phyloP scores from a whole-genome alignment of 2,113 vertebrate genomes.

The Hyperopisus bebe region DNA sequence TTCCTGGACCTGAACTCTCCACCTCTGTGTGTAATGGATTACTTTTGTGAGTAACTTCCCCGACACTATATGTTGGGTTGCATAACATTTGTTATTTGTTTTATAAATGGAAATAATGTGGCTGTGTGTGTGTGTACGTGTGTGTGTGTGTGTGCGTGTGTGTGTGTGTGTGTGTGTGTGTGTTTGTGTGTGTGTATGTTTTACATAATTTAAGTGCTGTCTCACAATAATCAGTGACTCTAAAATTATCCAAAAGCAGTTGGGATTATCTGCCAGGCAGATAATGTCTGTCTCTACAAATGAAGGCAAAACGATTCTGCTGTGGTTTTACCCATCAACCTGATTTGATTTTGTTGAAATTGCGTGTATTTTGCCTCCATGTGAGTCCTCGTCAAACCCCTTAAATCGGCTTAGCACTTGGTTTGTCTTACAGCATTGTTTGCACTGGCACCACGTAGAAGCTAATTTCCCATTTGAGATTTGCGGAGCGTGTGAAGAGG shows the following conservation, averaged over 20 bases:
- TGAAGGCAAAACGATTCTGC: neutral
- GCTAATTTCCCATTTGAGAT: conserved; percentile 1
- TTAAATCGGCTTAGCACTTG: neutral
- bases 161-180: neutral
- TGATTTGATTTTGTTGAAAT: neutral
- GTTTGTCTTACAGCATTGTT: neutral
- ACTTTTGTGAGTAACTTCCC: no score
- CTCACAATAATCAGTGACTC: neutral
- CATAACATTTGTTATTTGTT: neutral
- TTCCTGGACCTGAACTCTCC: no score
- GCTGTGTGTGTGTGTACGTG: neutral
- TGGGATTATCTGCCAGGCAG: neutral
- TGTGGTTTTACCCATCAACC: neutral
- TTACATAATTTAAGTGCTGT: neutral
- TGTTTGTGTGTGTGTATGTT: neutral
- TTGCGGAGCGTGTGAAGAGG: neutral
- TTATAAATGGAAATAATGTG: neutral
- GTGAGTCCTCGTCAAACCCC: neutral
- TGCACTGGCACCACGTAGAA: neutral
- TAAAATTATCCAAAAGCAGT: neutral
- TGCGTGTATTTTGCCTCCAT: neutral
- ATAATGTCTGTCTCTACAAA: neutral
- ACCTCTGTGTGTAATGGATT: no score
- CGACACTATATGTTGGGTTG: no score
- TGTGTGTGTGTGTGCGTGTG: neutral